Evolutionary conservation across 2,113 vertebrate species (phyloP), one percentile per base, ranked within the genome.

Genomic region (Triplophysa dalaica): DNA sequence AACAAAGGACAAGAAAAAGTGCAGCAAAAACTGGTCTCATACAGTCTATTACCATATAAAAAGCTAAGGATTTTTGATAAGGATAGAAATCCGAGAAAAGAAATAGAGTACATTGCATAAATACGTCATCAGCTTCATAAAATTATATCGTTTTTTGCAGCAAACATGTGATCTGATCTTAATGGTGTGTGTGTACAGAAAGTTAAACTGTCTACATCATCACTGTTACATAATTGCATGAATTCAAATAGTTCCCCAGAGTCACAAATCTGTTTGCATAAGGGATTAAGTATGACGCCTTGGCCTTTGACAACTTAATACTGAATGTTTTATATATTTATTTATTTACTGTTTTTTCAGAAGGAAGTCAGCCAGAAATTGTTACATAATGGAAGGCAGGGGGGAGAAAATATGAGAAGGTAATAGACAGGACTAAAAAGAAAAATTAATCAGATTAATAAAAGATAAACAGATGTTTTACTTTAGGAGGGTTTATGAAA

Each of bases 261-360:
- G 52, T 65, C 78, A 61, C 83, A 78, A 91, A 92, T 91, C 90
- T 87, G 85, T 90, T 90, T 87, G 84, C 88, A 83, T 91, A 91
- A 92, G 81, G 86, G 80, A 50, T 73, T 56, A 92, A 90, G 90
- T 92, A 89, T 80, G 10, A 45, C 65, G 45, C 22, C 77, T 79
- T 64, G 69, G 70, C 64, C 43, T 68, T 26, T 67, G 76, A 6
- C 33, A 62, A 81, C 75, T 65, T 84, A 81, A 78, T 76, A 79
- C 84, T 17, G 78, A 78, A 87, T 86, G 88, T 72, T 70, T 88
- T 81, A 81, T 79, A 74, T 79, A 50, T 73, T 43, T 73, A 56
- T 62, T 48, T 48, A 43, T 2, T 19, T 72, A n/a, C 65, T 77
- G 19, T 68, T 75, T 64, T 69, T 43, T 62, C 16, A 26, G 24